A percentile compares a stretch with the other conserved stretches of the same genome.
Evolutionary conservation across 2,888 invertebrate genomes (phyloP).

Genomic region (Tiphia femorata): DNA sequence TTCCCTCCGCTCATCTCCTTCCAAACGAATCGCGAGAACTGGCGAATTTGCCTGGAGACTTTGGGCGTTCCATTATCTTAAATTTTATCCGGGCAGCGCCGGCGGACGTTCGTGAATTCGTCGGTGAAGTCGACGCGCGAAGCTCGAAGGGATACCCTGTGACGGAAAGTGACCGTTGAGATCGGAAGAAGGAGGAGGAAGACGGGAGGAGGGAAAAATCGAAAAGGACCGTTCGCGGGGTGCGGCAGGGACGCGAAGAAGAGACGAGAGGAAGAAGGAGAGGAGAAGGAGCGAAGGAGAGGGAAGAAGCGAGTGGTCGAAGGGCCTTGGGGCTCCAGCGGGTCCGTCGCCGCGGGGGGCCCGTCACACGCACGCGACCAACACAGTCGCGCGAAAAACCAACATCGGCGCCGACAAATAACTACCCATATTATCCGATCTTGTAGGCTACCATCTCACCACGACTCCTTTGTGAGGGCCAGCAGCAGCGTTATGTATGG

Average conservation of each 20-base stretch:
- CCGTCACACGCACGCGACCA: constrained; percentile 53
- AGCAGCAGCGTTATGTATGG: constrained; percentile 55
- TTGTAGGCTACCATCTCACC: constrained; percentile 67
- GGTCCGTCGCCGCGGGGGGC: constrained; percentile 64
- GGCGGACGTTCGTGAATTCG: too few relatives aligned
- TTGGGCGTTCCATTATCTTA: too few relatives aligned
- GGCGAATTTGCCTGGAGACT: too few relatives aligned
- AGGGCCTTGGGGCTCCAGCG: constrained; percentile 51
- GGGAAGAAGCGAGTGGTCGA: neutral
- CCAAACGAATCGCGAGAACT: too few relatives aligned
- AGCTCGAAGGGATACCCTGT: constrained; percentile 1
- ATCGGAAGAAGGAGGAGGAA: constrained; percentile 17
- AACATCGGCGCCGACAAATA: constrained; percentile 69
- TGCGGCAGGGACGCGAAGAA: constrained; percentile 12
- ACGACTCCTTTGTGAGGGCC: constrained; percentile 60
- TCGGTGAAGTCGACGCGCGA: too few relatives aligned
- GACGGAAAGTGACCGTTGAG: constrained; percentile 34
- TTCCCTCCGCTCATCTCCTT: too few relatives aligned
- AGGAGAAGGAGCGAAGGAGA: constrained; percentile 6
- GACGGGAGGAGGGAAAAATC: constrained; percentile 12
- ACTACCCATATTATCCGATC: constrained; percentile 67
- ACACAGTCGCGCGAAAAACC: constrained; percentile 61
- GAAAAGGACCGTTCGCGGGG: constrained; percentile 9
- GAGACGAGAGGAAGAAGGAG: constrained; percentile 14
- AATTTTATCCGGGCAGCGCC: too few relatives aligned